These are phyloP conservation scores for Limnephilus rhombicus DNA, from an alignment of 2,888 invertebrate genomes.

Conservation along the genomic window DNA sequence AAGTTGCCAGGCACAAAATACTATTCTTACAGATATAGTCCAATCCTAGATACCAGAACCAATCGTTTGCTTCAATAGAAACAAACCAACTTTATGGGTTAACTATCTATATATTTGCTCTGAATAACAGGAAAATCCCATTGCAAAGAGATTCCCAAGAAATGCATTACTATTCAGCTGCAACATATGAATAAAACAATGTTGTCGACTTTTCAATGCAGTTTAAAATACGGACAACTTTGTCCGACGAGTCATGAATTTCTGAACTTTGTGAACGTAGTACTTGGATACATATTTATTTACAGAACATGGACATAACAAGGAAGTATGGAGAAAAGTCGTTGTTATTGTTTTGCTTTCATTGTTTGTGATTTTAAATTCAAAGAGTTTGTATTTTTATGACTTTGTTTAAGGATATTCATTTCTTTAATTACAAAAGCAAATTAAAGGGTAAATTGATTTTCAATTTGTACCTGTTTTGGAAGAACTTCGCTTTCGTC, in stretches of 20 bases:
- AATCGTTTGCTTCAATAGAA: not conserved
- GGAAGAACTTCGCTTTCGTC: too few species aligned
- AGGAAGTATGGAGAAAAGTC: not conserved
- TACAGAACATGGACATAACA: not conserved
- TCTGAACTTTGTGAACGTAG: constrained; percentile 8
- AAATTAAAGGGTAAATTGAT: too few species aligned
- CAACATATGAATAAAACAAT: constrained; percentile 36
- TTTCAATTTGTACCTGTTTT: too few species aligned
- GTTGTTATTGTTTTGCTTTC: not conserved
- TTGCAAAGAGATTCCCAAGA: constrained; percentile 35
- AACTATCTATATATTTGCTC: constrained; percentile 27
- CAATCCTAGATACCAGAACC: not conserved
- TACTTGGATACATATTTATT: not conserved
- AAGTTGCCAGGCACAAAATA: not conserved
- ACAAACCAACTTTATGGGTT: not conserved
- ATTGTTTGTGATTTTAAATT: not conserved
- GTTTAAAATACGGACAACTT: constrained; percentile 24
- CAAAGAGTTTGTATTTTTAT: not conserved
- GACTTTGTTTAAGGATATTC: not conserved
- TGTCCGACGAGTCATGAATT: not conserved
- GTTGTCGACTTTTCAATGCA: constrained; percentile 34
- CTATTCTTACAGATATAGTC: not conserved
- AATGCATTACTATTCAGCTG: constrained; percentile 16
- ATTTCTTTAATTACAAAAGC: too few species aligned
- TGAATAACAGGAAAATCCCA: constrained; percentile 42